Evolutionary conservation across 2,797 vertebrate species (phyloP), one percentile per base, ranked within the genome.

Genomic region (Diglossa cyanea): DNA sequence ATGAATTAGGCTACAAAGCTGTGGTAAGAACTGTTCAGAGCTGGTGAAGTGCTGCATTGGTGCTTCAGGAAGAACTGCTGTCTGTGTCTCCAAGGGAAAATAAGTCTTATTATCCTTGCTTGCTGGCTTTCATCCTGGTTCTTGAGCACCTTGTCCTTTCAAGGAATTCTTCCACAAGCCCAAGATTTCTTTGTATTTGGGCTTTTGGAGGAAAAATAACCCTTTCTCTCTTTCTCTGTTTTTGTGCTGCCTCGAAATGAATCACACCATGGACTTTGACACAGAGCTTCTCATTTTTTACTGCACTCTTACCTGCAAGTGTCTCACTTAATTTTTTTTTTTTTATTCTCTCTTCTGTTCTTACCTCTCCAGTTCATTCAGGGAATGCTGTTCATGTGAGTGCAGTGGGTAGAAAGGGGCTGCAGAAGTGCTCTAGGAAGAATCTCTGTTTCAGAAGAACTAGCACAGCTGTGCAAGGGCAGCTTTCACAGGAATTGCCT

Each of bases 301-400:
- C 11, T 42, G 20, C 6, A 6, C 6, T 2, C 10, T 67, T 47
- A 15, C 7, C 8, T 42, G 20, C 14, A 81, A 61, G 26, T 15
- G 11, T 26, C 8, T 75, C 31, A 21, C 11, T 11, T 28, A 33
- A 45, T 31, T 8, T 11, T 72, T 66, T 23, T 26, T 23, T 40
- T 26, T 11, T 39, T 12, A 40, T 10, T 72, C 3, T 74, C 9
- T 31, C 37, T 73, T 73, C 28, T 15, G 2, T 45, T 86, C 70
- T 72, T 66, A 18, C 2, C 6, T 9, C 15, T 17, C 15, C 19
- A 26, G 19, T 47, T 61, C 3, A 24, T 30, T 35, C 61, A 40
- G 37, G 31, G 10, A 51, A 10, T 55, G 18, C 13, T 42, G 45
- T 31, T 80, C 9, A 0, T 1, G 1, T 6, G 10, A 42, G 3